A percentile compares a stretch with the other conserved stretches of the same genome.
These are phyloP conservation scores for Watsonalla binaria DNA, from an alignment of 2,888 invertebrate genomes.

Conservation along the genomic window DNA sequence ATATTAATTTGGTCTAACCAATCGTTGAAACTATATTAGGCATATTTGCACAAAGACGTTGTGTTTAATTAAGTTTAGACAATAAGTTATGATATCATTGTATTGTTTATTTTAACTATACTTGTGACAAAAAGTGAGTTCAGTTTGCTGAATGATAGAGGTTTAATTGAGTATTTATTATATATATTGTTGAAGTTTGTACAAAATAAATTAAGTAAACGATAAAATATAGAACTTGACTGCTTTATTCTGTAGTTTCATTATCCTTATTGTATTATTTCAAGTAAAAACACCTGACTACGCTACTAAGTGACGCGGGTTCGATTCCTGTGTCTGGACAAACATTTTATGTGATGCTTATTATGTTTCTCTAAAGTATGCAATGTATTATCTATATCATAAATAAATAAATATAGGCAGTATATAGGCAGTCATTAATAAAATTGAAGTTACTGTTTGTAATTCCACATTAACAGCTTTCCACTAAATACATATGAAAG, in stretches of 20 bases:
- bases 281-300: no score
- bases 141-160: conserved; percentile 79
- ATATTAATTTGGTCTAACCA: conserved; percentile 69
- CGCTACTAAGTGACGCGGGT: no score
- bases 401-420: no score
- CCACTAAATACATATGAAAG: no score
- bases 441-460: no score
- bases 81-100: conserved; percentile 77
- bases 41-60: conserved; percentile 80
- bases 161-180: conserved; percentile 80
- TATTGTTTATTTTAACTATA: conserved; percentile 72
- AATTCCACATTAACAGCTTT: no score
- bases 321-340: no score
- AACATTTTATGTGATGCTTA: no score
- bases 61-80: conserved; percentile 80
- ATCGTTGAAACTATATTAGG: conserved; percentile 73
- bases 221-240: conserved; percentile 80
- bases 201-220: conserved; percentile 81
- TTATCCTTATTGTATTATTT: conserved; percentile 18
- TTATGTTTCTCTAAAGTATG: no score
- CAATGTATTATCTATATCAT: no score
- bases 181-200: conserved; percentile 81
- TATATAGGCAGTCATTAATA: no score
- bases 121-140: conserved; percentile 78
- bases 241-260: conserved; percentile 68